These are phyloP conservation scores for Catharus ustulatus DNA, from an alignment of 2,797 vertebrate species.

Conservation along the genomic window DNA sequence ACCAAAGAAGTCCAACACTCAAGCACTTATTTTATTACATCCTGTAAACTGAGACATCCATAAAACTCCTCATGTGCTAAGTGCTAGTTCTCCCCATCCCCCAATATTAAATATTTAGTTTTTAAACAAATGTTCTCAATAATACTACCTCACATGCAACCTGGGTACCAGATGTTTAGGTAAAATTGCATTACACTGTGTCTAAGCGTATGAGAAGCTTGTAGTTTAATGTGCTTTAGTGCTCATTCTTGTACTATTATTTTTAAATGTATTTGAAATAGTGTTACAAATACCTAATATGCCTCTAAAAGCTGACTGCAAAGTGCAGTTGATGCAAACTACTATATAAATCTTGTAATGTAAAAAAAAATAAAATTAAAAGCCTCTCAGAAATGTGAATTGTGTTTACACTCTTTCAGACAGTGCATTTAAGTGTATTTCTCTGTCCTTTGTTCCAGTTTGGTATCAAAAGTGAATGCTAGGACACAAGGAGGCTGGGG, in stretches of 20 bases:
- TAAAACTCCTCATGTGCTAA: slow-evolving; percentile 71
- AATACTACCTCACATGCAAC: slow-evolving; percentile 67
- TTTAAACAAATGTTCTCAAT: slow-evolving; percentile 76
- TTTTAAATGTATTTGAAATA: slow-evolving; percentile 65
- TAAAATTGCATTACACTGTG: slow-evolving; percentile 61
- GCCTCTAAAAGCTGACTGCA: slow-evolving; percentile 62
- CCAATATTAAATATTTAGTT: slow-evolving; percentile 68
- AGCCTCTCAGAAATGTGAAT: slow-evolving; percentile 31
- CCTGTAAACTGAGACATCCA: slow-evolving; percentile 73
- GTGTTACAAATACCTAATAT: slow-evolving; percentile 72
- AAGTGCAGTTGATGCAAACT: slow-evolving; percentile 61
- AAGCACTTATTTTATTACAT: slow-evolving; percentile 70
- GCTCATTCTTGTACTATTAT: slow-evolving; percentile 61
- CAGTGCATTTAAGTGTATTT: not conserved
- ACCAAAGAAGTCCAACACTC: slow-evolving; percentile 69
- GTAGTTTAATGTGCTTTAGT: slow-evolving; percentile 69
- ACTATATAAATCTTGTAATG: not conserved
- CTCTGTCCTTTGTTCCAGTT: not conserved
- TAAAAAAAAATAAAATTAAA: not conserved
- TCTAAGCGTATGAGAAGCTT: slow-evolving; percentile 62
- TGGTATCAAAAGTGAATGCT: not conserved
- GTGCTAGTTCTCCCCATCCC: slow-evolving; percentile 54
- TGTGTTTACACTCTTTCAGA: slow-evolving; percentile 42
- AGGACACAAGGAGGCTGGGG: not conserved
- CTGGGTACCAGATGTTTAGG: slow-evolving; percentile 78